phyloP scores from a whole-genome alignment of 2,113 vertebrate species.

The Epinephelus fuscoguttatus region DNA sequence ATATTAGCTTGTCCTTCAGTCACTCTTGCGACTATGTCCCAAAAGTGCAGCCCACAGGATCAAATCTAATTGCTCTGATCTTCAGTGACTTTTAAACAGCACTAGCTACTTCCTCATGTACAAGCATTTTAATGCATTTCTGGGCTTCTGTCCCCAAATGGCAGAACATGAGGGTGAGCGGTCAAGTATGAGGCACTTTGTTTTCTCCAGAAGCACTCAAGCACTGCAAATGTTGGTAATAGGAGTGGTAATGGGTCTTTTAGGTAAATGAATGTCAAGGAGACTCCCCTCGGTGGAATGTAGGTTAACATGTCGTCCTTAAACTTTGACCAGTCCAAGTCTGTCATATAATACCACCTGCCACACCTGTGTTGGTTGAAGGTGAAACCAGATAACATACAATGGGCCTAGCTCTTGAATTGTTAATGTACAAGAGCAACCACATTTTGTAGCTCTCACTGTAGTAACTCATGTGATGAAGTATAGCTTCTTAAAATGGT shows the following conservation, averaged over 20 bases:
- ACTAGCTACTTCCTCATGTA: constrained; percentile 1
- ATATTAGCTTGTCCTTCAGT: constrained; percentile 77
- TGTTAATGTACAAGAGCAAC: neutral
- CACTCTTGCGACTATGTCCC: constrained; percentile 48
- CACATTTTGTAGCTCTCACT: constrained; percentile 14
- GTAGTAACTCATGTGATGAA: neutral
- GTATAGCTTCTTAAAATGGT: neutral
- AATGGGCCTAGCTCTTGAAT: constrained; percentile 1
- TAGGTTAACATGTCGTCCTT: constrained; percentile 21
- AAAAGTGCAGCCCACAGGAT: constrained; percentile 37
- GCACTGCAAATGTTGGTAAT: constrained; percentile 55
- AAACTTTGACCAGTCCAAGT: constrained; percentile 55
- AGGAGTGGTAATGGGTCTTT: constrained; percentile 45
- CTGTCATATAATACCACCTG: neutral
- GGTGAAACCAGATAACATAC: constrained; percentile 35
- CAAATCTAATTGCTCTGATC: constrained; percentile 53
- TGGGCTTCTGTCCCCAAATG: constrained; percentile 3
- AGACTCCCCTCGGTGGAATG: constrained; percentile 53
- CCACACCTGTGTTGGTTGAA: constrained; percentile 54
- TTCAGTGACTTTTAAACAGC: constrained; percentile 42
- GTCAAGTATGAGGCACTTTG: neutral
- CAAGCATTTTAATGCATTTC: constrained; percentile 5
- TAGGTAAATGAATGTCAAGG: constrained; percentile 68
- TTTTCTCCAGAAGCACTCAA: constrained; percentile 44
- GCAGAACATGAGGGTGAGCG: neutral